Base-by-base conservation (phyloP, 2,888 invertebrate genomes). In the Girardia tigrina region DNA sequence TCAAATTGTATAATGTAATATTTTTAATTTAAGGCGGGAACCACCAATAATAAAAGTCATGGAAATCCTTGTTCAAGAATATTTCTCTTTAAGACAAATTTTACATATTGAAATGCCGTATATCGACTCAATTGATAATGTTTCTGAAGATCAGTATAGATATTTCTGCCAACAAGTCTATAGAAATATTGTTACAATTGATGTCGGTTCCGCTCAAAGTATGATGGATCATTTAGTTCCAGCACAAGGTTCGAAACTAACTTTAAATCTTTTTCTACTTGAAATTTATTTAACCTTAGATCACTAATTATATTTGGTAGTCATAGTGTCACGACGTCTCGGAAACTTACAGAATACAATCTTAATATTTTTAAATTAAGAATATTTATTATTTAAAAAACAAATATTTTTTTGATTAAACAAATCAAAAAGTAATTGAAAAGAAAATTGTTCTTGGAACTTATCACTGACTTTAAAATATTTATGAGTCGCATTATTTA, bases 11-110 rank as follows among this genome's bases (percentile, higher is more conserved):
- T 16, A 12, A 12, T 36, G 8, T 36, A 36, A 8, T 12, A 36
- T 36, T 42, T 71, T 72, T 12, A 26, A 16, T 76, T 77, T 29
- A 78, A 83, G 83, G 78, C 79, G 80, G 36, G 82, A 84, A 73
- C 83, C 83, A n/a, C 82, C 83, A 0, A 77, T 81, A 26, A 80
- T 80, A 29, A 80, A 81, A 74, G 80, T 82, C 26, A 81, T 83
- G 23, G 82, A 82, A 0, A 78, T 82, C 73, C 77, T 84, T 56
- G 82, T 83, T 28, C 83, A 84, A 77, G 81, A 83, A 78, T 84
- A 79, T 76, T 79, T 81, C 14, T 81, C 83, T 6, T 83, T 81
- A 74, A 79, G 82, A 78, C 79, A 78, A 8, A 69, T 70, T 14
- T 78, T 82, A 72, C 83, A 82, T n/a, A 81, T 80, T 0, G 83